A percentile compares a stretch with the other conserved stretches of the same genome.
phyloP scores from a whole-genome alignment of 2,888 invertebrate genomes.

The Eucera pruinosa region DNA sequence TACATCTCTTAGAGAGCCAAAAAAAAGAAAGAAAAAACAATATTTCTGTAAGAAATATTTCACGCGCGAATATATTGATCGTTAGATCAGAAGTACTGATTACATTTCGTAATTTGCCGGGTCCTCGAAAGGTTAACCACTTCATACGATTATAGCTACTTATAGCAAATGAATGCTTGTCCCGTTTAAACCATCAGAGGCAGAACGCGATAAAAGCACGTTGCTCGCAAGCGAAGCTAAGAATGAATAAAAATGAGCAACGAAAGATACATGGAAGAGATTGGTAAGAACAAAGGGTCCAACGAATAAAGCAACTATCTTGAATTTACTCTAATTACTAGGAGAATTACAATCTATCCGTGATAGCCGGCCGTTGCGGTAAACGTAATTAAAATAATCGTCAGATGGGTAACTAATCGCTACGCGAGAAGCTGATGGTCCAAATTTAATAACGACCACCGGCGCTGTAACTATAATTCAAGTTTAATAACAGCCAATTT shows the following conservation, averaged over 20 bases:
- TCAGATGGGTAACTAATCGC: slow-evolving; percentile 3
- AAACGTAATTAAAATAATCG: slow-evolving; percentile 32
- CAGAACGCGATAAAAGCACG: background rate
- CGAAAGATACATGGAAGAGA: background rate
- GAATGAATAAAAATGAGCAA: background rate
- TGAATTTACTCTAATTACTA: slow-evolving; percentile 22
- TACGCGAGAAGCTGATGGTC: background rate
- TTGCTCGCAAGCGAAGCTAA: too few relatives aligned
- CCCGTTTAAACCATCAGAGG: too few relatives aligned
- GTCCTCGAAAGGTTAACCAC: too few relatives aligned
- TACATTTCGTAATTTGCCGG: too few relatives aligned
- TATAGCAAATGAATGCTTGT: too few relatives aligned
- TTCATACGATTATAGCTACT: too few relatives aligned
- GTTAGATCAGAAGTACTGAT: too few relatives aligned
- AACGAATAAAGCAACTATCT: background rate
- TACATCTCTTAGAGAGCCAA: too few relatives aligned
- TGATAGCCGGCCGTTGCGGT: slow-evolving; percentile 3
- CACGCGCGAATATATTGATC: too few relatives aligned
- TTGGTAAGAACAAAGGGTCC: background rate
- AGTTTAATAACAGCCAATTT: background rate
- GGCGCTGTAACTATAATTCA: slow-evolving; percentile 5
- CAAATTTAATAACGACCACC: slow-evolving; percentile 17
- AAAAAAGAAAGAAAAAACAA: too few relatives aligned
- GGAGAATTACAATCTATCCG: slow-evolving; percentile 10
- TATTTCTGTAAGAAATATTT: too few relatives aligned